Evolutionary conservation across 2,797 vertebrate genomes (phyloP), one percentile per base, ranked within the genome.

Genomic region (Cuculus canorus): DNA sequence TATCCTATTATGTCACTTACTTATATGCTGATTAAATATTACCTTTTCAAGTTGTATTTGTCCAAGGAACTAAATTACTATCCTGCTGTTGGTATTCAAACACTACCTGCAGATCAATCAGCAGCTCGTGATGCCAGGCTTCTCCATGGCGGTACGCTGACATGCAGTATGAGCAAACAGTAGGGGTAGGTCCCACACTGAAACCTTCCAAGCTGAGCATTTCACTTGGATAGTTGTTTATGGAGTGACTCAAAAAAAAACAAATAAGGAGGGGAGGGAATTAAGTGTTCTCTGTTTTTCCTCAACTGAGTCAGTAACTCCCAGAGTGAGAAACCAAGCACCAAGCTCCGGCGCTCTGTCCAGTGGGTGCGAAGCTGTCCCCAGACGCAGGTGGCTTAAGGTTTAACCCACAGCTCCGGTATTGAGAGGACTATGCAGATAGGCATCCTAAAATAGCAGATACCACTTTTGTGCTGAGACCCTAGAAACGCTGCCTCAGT

Each of bases 21-120:
- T 73, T 75, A 92, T 90, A 32, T 68, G 12, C 14, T 89, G 65
- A 63, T 84, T 76, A 86, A 71, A 68, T 35, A 56, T 23, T 27
- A 52, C 15, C n/a, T 82, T 90, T 83, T 35, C 37, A 50, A 17
- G 83, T 82, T 32, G 33, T 45, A 27, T 86, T 90, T 87, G 45
- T 48, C 53, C 50, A 60, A 48, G 75, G 50, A 82, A 69, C 17
- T 17, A 85, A 71, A 41, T 30, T 18, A 33, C 19, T 70, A 2
- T 50, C 32, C 9, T 82, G 23, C 27, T 69, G 30, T 14, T 71
- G 45, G 11, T 28, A 39, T 73, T 60, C 27, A 85, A 76, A 66
- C 32, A 60, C 48, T 66, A 19, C 35, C n/a, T 64, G 35, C 70
- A 59, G 41, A 39, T 0, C 48, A 41, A n/a, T 28, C 73, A 77